Evolutionary conservation across 2,888 invertebrate species (phyloP).

Genomic region (Thecophora atra): DNA sequence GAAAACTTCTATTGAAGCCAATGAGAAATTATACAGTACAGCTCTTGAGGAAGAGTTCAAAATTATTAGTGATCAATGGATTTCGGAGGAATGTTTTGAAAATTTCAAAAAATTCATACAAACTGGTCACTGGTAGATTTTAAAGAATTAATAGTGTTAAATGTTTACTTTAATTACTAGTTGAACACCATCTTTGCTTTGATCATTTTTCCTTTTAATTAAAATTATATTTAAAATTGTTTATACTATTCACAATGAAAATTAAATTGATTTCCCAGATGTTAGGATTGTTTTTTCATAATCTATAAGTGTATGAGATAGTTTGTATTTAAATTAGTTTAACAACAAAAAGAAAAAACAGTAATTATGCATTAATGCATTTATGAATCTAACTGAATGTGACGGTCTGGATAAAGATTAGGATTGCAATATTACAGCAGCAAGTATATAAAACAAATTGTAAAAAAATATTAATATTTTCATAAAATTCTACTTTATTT

Average conservation of each 20-base stretch:
- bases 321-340: slow-evolving; percentile 18
- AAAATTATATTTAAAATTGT: too few species aligned
- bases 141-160: not conserved
- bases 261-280: not conserved
- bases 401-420: not conserved
- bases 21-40: slow-evolving; percentile 50
- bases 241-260: not conserved
- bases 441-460: slow-evolving; percentile 11
- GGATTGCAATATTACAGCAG: slow-evolving; percentile 22
- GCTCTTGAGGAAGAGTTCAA: slow-evolving; percentile 61
- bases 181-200: too few species aligned
- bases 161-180: not conserved
- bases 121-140: slow-evolving; percentile 45
- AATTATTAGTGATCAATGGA: slow-evolving; percentile 61
- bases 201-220: too few species aligned
- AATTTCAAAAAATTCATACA: slow-evolving; percentile 59
- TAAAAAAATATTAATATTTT: slow-evolving; percentile 20
- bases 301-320: slow-evolving; percentile 28
- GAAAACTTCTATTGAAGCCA: slow-evolving; percentile 46
- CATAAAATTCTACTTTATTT: not conserved
- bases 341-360: not conserved
- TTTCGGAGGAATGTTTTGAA: slow-evolving; percentile 58
- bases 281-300: not conserved
- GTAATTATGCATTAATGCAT: not conserved
- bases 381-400: not conserved